phyloP scores from a whole-genome alignment of 2,888 invertebrate species.

The Sepiola atlantica region DNA sequence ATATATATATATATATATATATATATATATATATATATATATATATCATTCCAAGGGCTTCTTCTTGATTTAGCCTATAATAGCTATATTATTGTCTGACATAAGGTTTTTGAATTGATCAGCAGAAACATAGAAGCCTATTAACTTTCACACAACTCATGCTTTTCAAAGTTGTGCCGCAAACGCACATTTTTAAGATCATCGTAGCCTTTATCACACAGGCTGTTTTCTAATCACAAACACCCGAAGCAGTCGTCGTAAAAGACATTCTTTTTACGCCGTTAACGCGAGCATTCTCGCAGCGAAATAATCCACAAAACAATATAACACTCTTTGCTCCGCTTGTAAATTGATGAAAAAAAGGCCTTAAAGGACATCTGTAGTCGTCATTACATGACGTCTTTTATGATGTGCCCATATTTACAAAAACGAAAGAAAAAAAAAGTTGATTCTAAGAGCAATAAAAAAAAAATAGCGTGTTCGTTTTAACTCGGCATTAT shows the following conservation, averaged over 20 bases:
- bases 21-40: no score
- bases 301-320: background rate
- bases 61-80: background rate
- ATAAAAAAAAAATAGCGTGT: background rate
- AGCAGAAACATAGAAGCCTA: background rate
- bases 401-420: background rate
- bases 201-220: background rate
- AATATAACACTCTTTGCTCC: background rate
- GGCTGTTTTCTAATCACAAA: background rate
- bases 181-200: background rate
- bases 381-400: background rate
- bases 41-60: background rate
- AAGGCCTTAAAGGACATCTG: background rate
- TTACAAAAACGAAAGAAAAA: background rate
- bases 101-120: constrained; percentile 13
- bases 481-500: background rate
- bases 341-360: background rate
- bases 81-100: background rate
- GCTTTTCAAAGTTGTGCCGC: background rate
- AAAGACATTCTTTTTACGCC: constrained; percentile 2
- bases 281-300: background rate
- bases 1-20: no score
- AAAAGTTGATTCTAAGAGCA: background rate
- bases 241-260: background rate
- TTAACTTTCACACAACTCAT: background rate